Conservation (phyloP, 1,140 invertebrate species). For the Achroia grisella region DNA sequence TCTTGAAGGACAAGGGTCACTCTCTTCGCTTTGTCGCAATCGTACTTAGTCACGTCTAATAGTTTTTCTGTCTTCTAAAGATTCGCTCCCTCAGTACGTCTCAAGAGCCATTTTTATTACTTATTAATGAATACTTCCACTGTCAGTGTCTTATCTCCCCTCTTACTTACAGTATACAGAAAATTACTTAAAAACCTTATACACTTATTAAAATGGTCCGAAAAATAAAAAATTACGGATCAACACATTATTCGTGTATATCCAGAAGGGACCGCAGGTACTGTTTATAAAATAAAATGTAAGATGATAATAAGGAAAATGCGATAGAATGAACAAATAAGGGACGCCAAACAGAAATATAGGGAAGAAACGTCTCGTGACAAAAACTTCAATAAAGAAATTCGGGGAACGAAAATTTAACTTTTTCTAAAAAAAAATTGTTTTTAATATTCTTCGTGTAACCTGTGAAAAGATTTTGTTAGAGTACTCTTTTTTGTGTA, state of each 20-base stretch:
- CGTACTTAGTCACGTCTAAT: constrained; percentile 67
- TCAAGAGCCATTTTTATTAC: constrained; percentile 3
- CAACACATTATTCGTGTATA: constrained; percentile 2
- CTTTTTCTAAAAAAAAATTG: constrained; percentile 18
- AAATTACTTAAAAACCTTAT: too few relatives aligned
- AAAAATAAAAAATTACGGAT: constrained; percentile 2
- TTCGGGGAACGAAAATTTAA: constrained; percentile 10
- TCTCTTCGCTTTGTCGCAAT: constrained; percentile 49
- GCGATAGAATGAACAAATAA: constrained; percentile 16
- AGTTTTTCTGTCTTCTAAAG: constrained; percentile 53
- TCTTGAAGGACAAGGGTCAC: constrained; percentile 65
- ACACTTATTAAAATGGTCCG: too few relatives aligned
- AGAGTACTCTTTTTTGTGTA: constrained; percentile 18
- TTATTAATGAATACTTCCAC: background rate
- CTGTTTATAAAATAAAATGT: constrained; percentile 18
- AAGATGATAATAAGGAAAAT: constrained; percentile 19
- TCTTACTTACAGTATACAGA: too few relatives aligned
- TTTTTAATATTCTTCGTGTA: constrained; percentile 23
- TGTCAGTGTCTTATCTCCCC: background rate
- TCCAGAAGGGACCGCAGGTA: constrained; percentile 1
- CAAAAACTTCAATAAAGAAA: constrained; percentile 21
- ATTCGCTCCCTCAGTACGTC: constrained; percentile 10
- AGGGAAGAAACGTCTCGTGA: constrained; percentile 8
- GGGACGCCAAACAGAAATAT: constrained; percentile 15
- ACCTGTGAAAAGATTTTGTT: constrained; percentile 22